A percentile compares a stretch with the other conserved stretches of the same genome.
Conservation (phyloP, 2,888 invertebrate species). For the Stegana nigrithorax region DNA sequence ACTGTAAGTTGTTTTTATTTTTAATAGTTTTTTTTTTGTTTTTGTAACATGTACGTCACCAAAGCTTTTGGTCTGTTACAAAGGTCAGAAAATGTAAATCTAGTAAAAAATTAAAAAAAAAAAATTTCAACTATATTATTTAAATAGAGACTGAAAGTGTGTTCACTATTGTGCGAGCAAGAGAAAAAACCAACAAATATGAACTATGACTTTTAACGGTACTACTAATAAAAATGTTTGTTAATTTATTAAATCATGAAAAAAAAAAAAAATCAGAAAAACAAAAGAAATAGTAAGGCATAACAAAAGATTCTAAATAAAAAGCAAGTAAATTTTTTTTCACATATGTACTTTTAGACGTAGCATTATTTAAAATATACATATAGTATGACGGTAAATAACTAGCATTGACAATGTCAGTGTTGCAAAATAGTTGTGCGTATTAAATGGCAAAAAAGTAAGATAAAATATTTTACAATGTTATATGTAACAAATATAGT, state of each 20-base stretch:
- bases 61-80: no score
- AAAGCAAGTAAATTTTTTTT: background rate
- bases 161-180: background rate
- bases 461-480: background rate
- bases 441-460: background rate
- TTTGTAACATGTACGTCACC: no score
- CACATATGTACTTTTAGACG: conserved; percentile 1
- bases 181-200: no score
- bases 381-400: background rate
- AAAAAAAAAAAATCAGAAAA: conserved; percentile 9
- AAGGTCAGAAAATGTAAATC: no score
- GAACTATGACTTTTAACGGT: background rate
- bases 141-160: conserved; percentile 6
- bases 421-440: background rate
- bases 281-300: conserved; percentile 8
- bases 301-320: conserved; percentile 9
- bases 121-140: conserved; percentile 24
- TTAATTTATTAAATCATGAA: conserved; percentile 19
- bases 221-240: conserved; percentile 13
- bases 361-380: background rate
- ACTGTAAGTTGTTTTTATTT: conserved; percentile 16
- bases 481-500: background rate
- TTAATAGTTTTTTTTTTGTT: conserved; percentile 6
- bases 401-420: background rate
- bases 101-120: no score